Base-by-base conservation (phyloP, 2,797 vertebrate species). In the Falco naumanni region DNA sequence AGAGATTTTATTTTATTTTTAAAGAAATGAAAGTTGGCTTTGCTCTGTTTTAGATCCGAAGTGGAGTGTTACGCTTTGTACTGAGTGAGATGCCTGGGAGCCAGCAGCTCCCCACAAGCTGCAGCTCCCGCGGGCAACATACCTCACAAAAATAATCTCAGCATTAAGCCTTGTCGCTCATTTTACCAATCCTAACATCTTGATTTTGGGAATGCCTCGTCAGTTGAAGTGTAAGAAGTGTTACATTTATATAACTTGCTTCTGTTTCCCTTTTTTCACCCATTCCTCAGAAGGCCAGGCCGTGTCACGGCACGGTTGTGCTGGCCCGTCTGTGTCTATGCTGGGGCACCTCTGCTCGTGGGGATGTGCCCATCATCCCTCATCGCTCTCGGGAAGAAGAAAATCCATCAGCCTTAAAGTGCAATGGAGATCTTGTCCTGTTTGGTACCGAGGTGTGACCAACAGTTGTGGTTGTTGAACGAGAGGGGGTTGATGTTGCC, bases 261-360 rank as follows among this genome's bases (percentile, higher is more conserved):
- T n/a, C 25, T 39, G 31, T 39, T 21, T 84, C 29, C 43, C 11
- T 69, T 70, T 47, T 74, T 48, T 37, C 20, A 59, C 26, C 24
- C 6, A 0, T 57, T 57, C 43, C 34, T 68, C 21, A 25, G 13
- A 68, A 34, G 43, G 14, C 61, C 39, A 4, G 71, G 4, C 13
- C 31, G 1, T 0, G 10, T 25, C 26, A 18, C 25, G 1, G 0
- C 0, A 11, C 60, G 31, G 68, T 14, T 20, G 63, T 41, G 50
- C n/a, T 50, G 33, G 15, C 15, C 39, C 5, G 0, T 22, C 22
- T 19, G n/a, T 7, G 19, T 4, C 16, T 41, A 13, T 6, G 16
- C 16, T 53, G 59, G 25, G n/a, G 17, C 59, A 31, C 45, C 39
- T 34, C 37, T 5, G 29, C 66, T 41, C 5, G 14, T 2, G 2